Conservation (phyloP, 2,797 vertebrate species). For the Otolemur crassicaudatus region DNA sequence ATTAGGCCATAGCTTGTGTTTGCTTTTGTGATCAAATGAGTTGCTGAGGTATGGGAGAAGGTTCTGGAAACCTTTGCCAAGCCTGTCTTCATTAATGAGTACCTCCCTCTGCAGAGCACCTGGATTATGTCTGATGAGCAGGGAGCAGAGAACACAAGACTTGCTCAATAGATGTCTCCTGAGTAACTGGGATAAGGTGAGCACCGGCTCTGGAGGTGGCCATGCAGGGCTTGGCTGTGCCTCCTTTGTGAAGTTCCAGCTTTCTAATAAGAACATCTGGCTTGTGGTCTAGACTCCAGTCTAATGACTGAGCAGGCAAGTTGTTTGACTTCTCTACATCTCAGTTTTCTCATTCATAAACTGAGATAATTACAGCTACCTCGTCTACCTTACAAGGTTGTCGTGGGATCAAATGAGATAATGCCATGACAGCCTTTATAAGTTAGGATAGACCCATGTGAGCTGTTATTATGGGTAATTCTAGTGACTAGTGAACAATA, state of each 20-base stretch:
- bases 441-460: constrained; percentile 72
- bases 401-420: constrained; percentile 78
- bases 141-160: constrained; percentile 54
- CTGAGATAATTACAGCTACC: constrained; percentile 69
- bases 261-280: not conserved
- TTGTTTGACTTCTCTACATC: constrained; percentile 39
- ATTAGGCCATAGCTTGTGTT: constrained; percentile 48
- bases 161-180: not conserved
- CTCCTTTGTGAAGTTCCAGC: constrained; percentile 5
- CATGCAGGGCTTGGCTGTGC: not conserved
- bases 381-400: constrained; percentile 61
- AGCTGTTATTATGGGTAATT: constrained; percentile 78
- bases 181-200: not conserved
- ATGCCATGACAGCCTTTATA: constrained; percentile 70
- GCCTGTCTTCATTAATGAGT: constrained; percentile 51
- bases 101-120: not conserved
- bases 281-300: not conserved
- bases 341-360: constrained; percentile 71
- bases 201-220: not conserved
- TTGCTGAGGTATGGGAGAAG: constrained; percentile 28
- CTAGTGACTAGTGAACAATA: constrained; percentile 74
- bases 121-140: constrained; percentile 34
- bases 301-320: constrained; percentile 55
- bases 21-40: constrained; percentile 22
- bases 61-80: constrained; percentile 58